A percentile compares a stretch with the other conserved stretches of the same genome.
These are phyloP conservation scores for Ptilorrhoa leucosticta DNA, from an alignment of 2,113 vertebrate genomes.

Conservation along the genomic window DNA sequence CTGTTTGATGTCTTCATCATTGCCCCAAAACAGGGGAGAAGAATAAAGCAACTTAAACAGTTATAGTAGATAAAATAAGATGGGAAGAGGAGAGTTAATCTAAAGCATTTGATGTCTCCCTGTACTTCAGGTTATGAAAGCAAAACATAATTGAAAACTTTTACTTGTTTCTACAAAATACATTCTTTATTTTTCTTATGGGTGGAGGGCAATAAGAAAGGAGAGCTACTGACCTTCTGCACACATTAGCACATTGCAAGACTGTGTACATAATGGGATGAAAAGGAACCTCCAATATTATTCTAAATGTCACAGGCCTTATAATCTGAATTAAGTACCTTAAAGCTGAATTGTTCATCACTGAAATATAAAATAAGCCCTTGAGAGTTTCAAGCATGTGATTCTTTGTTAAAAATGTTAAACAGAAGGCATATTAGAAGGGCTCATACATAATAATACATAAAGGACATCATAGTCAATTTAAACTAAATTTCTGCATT, in stretches of 20 bases:
- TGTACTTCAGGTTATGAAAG: not conserved
- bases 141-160: not conserved
- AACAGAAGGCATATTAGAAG: not conserved
- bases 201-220: not conserved
- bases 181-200: not conserved
- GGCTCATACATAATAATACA: not conserved
- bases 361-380: constrained; percentile 27
- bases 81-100: not conserved
- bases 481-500: constrained; percentile 18
- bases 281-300: constrained; percentile 4
- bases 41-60: not conserved
- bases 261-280: not conserved
- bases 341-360: not conserved
- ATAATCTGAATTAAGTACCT: not conserved
- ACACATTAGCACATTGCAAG: not conserved
- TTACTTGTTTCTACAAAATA: not conserved
- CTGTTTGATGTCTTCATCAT: not conserved
- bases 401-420: constrained; percentile 23
- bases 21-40: not conserved
- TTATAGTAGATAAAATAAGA: not conserved
- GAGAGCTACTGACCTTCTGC: not conserved
- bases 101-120: not conserved
- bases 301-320: constrained; percentile 27
- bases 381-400: not conserved
- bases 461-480: not conserved